Evolutionary conservation across 2,797 vertebrate species (phyloP).

Genomic region (Perodicticus potto): DNA sequence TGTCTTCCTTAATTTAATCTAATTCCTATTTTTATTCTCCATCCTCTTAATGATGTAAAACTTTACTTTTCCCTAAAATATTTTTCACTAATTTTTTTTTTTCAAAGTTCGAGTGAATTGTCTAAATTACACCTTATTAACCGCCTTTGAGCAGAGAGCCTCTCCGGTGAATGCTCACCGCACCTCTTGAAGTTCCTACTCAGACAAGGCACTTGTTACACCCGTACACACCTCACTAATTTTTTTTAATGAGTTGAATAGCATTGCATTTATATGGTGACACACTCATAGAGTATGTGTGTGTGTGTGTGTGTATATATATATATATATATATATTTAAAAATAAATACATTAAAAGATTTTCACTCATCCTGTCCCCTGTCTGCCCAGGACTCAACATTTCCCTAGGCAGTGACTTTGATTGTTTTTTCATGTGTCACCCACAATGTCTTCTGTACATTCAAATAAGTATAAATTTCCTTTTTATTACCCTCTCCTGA

Average conservation of each 20-base stretch:
- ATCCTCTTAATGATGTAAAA: neutral
- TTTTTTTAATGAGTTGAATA: neutral
- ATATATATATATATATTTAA: neutral
- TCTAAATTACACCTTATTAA: neutral
- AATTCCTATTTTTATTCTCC: neutral
- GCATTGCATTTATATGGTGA: neutral
- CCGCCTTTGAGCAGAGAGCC: neutral
- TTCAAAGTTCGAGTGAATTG: neutral
- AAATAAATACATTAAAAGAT: neutral
- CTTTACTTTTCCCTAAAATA: neutral
- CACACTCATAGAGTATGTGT: neutral
- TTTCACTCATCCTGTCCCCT: neutral
- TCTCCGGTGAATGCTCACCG: neutral
- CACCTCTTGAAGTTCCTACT: neutral
- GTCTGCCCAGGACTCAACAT: neutral
- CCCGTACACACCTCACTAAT: neutral
- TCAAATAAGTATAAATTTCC: neutral
- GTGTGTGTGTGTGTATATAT: neutral
- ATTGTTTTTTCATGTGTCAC: neutral
- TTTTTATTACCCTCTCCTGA: neutral
- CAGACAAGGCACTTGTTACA: rapidly evolving
- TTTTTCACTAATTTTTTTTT: neutral
- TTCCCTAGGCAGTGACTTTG: neutral
- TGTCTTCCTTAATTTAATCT: neutral
- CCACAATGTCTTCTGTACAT: neutral